Base-by-base conservation (phyloP, 1,140 invertebrate genomes). In the Formica selysi region DNA sequence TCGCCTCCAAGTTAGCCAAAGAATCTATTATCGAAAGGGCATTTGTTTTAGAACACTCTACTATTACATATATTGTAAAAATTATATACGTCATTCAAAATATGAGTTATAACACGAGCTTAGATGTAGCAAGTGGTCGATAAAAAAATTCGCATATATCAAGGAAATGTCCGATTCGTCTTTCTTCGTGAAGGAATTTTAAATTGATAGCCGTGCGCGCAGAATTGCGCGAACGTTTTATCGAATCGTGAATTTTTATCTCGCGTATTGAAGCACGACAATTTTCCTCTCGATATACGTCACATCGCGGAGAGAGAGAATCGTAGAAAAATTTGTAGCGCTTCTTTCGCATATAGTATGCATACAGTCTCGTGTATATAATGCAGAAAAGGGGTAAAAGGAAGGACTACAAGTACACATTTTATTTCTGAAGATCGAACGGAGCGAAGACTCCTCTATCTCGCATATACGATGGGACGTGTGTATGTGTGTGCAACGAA, bases 351-450 rank as follows among this genome's bases (percentile, higher is more conserved):
- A 41, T 83, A 73, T 59, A 41, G 67, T 11, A 54, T 51, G 68
- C 48, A 51, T 51, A 19, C 13, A 51, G 48, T 73, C 36, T 51
- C 51, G n/a, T 26, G 67, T 41, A 54, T 73, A 74, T 54, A 81
- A 81, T 73, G 44, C 8, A 54, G 61, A 32, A 32, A 38, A 0
- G 3, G 0, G 26, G 36, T 48, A 61, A 26, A 61, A 32, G 19
- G 68, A 74, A 83, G 68, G 44, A 83, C 54, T n/a, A 61, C 68
- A 62, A 61, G 54, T 29, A 32, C 13, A 29, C 38, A 70, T 83
- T 80, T 80, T 74, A 83, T 83, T 74, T 83, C 38, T n/a, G 38
- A 51, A 81, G 67, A 81, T 81, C 79, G 79, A 81, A 74, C 57
- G 54, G 32, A 3, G n/a, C 16, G 16, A 4, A 51, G 79, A 48